Conservation (phyloP, 2,888 invertebrate species). For the Pristionchus mayeri region DNA sequence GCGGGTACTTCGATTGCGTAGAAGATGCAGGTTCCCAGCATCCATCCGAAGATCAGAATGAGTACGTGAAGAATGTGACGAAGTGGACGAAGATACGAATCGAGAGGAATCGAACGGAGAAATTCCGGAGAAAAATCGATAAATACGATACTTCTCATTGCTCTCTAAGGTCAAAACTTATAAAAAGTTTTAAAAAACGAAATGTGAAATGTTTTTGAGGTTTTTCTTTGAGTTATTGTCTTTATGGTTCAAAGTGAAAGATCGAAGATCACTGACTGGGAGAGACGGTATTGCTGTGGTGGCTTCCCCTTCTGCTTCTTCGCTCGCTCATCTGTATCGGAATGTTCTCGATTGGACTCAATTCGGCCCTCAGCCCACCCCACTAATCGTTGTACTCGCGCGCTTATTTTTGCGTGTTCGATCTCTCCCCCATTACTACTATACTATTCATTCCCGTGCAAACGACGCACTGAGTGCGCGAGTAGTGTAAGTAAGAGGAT, state of each 20-base stretch:
- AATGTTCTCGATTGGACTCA: neutral
- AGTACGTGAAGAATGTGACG: constrained; percentile 9
- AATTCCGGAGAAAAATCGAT: neutral
- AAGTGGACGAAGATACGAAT: neutral
- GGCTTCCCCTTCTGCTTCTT: neutral
- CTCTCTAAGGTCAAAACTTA: too few species aligned
- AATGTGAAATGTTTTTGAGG: too few species aligned
- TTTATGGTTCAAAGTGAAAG: too few species aligned
- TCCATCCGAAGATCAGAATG: constrained; percentile 15
- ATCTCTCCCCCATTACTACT: neutral
- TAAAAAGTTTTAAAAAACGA: too few species aligned
- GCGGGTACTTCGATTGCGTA: constrained; percentile 21
- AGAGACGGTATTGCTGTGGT: neutral
- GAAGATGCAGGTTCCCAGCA: constrained; percentile 28
- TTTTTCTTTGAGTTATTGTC: too few species aligned
- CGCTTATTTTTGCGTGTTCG: neutral
- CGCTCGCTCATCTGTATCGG: constrained; percentile 11
- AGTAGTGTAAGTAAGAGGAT: neutral
- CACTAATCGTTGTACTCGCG: neutral
- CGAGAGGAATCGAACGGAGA: neutral
- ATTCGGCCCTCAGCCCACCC: constrained; percentile 4
- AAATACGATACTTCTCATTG: too few species aligned
- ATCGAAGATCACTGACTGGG: neutral
- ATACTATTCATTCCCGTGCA: neutral
- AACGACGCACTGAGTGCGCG: neutral